phyloP scores from a whole-genome alignment of 2,888 invertebrate genomes.

The Gymnoscelis rufifasciata region DNA sequence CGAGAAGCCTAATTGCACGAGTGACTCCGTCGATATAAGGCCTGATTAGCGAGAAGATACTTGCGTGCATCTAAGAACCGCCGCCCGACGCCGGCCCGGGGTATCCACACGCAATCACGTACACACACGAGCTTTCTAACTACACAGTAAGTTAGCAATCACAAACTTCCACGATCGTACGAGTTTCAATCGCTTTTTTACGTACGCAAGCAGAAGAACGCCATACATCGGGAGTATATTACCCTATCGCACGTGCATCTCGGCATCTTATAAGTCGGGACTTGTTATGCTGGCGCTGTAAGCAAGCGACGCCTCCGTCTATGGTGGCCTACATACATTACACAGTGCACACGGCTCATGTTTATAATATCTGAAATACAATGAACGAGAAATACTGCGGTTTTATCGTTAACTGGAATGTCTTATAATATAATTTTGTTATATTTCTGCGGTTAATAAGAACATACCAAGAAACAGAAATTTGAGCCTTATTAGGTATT shows the following conservation, averaged over 20 bases:
- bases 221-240: conserved; percentile 39
- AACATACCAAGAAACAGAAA: conserved; percentile 2
- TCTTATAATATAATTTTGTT: not conserved
- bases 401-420: conserved; percentile 6
- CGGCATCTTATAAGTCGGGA: conserved; percentile 37
- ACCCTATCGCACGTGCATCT: conserved; percentile 68
- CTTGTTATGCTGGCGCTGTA: conserved; percentile 61
- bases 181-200: conserved; percentile 23
- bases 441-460: not conserved
- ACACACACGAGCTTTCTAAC: conserved; percentile 42
- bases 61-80: conserved; percentile 61
- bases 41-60: conserved; percentile 65
- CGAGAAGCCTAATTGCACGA: conserved; percentile 63
- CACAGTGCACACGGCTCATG: conserved; percentile 26
- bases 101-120: conserved; percentile 56
- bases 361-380: conserved; percentile 41
- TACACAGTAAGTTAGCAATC: conserved; percentile 21
- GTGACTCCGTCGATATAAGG: conserved; percentile 57
- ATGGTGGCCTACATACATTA: conserved; percentile 58
- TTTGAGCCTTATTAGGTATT: conserved; percentile 33
- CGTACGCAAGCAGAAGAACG: conserved; percentile 35
- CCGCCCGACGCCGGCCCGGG: conserved; percentile 43
- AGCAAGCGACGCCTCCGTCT: conserved; percentile 43
- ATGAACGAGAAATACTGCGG: no score
- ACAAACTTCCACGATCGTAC: conserved; percentile 18